Evolutionary conservation across 2,113 vertebrate genomes (phyloP).

Genomic region (Dipodomys merriami): DNA sequence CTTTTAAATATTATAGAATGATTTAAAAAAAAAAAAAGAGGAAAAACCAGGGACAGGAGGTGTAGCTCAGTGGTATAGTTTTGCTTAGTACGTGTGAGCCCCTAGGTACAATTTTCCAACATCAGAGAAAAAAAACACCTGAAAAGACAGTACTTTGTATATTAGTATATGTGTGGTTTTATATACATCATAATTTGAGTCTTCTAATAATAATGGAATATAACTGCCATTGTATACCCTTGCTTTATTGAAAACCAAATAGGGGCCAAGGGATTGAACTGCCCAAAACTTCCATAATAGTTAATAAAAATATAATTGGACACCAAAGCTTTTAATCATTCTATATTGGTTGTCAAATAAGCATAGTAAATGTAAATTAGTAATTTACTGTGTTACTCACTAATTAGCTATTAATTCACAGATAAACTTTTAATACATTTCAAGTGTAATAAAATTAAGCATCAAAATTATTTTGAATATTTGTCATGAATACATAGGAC

Average conservation of each 20-base stretch:
- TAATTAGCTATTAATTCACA: no score
- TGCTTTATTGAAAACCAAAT: not conserved
- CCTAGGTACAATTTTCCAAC: not conserved
- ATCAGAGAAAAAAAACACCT: not conserved
- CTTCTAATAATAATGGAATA: not conserved
- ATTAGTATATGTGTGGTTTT: not conserved
- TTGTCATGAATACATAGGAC: not conserved
- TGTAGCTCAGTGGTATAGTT: not conserved
- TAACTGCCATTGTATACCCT: not conserved
- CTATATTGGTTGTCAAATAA: not conserved
- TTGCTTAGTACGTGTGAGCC: not conserved
- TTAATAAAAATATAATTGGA: not conserved
- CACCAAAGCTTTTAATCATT: not conserved
- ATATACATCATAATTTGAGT: not conserved
- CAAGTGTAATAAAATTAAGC: not conserved
- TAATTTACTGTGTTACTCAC: no score
- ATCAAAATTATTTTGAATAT: not conserved
- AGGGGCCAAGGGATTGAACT: not conserved
- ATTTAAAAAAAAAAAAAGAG: not conserved
- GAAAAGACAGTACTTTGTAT: not conserved
- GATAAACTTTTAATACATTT: not conserved
- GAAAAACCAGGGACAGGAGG: not conserved
- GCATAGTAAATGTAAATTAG: constrained; percentile 17
- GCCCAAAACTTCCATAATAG: not conserved
- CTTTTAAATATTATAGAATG: not conserved